Conservation (phyloP, 2,113 vertebrate genomes). For the Sciurus niger region DNA sequence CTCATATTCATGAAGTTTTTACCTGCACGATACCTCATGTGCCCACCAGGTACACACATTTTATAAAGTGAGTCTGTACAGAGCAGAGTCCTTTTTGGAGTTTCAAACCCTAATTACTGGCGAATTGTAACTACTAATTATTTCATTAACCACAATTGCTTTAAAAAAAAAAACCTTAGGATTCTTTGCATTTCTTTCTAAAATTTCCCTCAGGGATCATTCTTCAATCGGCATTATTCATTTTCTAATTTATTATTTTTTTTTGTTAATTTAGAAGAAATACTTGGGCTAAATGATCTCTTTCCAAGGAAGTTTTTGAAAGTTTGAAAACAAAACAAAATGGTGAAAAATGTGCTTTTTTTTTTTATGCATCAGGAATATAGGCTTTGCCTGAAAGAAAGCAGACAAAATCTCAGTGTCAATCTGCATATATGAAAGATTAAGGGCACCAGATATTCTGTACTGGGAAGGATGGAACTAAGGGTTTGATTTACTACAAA, state of each 20-base stretch:
- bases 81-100: not conserved
- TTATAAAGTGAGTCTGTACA: constrained; percentile 42
- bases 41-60: not conserved
- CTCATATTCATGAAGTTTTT: constrained; percentile 15
- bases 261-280: constrained; percentile 42
- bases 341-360: not conserved
- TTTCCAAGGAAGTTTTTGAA: constrained; percentile 36
- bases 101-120: constrained; percentile 34
- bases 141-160: constrained; percentile 28
- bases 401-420: not conserved
- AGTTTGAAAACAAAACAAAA: not conserved
- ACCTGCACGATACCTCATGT: not conserved
- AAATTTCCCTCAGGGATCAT: constrained; percentile 30
- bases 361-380: not conserved
- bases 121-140: constrained; percentile 57
- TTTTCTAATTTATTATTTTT: not conserved
- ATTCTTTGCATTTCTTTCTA: constrained; percentile 26
- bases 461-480: not conserved
- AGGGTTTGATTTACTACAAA: not conserved
- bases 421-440: constrained; percentile 3
- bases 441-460: not conserved
- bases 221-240: not conserved
- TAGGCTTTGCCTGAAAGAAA: constrained; percentile 19
- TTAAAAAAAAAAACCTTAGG: not conserved
- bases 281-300: not conserved